Percentiles rank a stretch among this genome's conserved stretches.
Conservation (phyloP, 2,113 vertebrate genomes). For the Patagioenas fasciata region DNA sequence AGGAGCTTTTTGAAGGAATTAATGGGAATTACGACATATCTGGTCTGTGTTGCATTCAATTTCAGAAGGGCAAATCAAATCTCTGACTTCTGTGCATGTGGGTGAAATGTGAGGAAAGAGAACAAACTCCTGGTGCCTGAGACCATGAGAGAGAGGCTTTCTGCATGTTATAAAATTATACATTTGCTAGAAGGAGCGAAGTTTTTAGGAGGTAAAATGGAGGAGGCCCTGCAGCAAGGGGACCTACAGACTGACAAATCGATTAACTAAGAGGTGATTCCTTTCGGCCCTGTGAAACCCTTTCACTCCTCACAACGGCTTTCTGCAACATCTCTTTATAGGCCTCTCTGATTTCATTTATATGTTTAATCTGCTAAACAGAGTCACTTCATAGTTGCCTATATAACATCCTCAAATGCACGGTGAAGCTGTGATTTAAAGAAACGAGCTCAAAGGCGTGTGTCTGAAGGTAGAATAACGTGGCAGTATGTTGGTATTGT, state of each 20-base stretch:
- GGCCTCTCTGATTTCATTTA: not conserved
- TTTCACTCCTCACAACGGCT: not conserved
- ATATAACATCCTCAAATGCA: not conserved
- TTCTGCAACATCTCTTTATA: not conserved
- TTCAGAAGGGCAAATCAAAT: not conserved
- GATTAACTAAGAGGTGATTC: not conserved
- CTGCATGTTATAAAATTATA: not conserved
- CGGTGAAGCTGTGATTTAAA: not conserved
- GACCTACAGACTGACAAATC: not conserved
- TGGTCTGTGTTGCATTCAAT: accelerated
- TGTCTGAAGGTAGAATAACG: not conserved
- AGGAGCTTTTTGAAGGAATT: not conserved
- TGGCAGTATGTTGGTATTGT: not conserved
- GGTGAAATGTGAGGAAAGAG: not conserved
- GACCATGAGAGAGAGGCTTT: not conserved
- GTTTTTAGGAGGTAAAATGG: not conserved
- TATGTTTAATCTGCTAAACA: not conserved
- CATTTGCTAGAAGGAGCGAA: not conserved
- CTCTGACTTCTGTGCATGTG: not conserved
- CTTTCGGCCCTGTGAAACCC: not conserved
- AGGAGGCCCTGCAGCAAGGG: not conserved
- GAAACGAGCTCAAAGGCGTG: not conserved
- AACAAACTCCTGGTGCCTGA: not conserved
- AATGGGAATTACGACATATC: not conserved
- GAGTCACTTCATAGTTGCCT: not conserved